Conservation (phyloP, 2,888 invertebrate genomes). For the Drosophila subquinaria region DNA sequence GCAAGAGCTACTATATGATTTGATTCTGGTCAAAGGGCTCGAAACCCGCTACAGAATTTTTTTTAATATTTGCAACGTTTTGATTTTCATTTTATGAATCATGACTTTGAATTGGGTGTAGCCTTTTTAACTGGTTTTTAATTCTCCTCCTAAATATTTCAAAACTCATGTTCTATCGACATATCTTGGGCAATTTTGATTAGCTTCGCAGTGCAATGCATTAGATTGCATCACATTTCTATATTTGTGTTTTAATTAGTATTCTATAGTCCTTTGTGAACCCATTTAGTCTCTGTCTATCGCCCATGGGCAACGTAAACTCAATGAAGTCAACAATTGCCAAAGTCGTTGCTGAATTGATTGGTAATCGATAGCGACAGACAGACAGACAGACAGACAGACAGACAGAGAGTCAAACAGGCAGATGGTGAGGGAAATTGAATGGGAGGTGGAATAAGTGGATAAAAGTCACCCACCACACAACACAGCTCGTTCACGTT, state of each 20-base stretch:
- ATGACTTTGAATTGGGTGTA: too few relatives aligned
- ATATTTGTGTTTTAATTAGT: conserved; percentile 45
- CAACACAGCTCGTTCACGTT: conserved; percentile 37
- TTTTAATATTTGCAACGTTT: too few relatives aligned
- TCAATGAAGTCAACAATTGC: conserved; percentile 74
- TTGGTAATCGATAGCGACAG: conserved; percentile 72
- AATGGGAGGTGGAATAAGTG: conserved; percentile 5
- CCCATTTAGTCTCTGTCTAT: neutral
- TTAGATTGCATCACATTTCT: conserved; percentile 12
- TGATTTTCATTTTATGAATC: too few relatives aligned
- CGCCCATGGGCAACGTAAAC: conserved; percentile 38
- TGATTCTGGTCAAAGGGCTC: too few relatives aligned
- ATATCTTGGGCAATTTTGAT: neutral
- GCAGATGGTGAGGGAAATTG: neutral
- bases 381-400: conserved; percentile 7
- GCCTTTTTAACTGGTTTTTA: too few relatives aligned
- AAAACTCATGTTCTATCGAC: neutral
- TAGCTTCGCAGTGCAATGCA: conserved; percentile 2
- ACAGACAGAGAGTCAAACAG: conserved; percentile 1
- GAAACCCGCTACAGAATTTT: too few relatives aligned
- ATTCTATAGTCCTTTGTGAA: conserved; percentile 15
- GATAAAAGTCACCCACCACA: neutral
- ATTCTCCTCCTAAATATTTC: neutral
- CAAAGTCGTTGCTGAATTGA: conserved; percentile 62
- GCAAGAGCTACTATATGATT: too few relatives aligned